Conservation (phyloP, 2,888 invertebrate species). For the Holacanthella duospinosa region DNA sequence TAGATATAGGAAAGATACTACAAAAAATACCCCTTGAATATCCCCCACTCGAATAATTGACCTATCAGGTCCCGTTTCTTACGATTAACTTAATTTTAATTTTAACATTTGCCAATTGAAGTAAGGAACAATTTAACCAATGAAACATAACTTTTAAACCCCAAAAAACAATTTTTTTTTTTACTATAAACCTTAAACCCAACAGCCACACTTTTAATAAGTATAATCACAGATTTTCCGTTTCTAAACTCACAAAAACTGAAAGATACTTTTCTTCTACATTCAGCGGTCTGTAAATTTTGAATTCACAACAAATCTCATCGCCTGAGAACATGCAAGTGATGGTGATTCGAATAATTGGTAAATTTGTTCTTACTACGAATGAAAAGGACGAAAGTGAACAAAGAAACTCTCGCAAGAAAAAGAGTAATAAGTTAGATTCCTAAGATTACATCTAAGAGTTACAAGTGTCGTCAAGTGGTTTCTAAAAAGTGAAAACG, state of each 20-base stretch:
- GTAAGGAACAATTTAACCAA: too few relatives aligned
- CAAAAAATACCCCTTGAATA: too few relatives aligned
- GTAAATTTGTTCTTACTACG: not conserved
- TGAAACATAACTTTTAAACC: too few relatives aligned
- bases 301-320: not conserved
- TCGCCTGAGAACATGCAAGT: not conserved
- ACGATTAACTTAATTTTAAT: too few relatives aligned
- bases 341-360: not conserved
- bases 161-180: too few relatives aligned
- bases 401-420: not conserved
- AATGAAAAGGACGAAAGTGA: not conserved
- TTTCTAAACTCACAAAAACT: not conserved
- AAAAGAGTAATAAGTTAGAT: not conserved
- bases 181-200: not conserved
- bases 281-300: too few relatives aligned
- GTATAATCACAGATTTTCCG: conserved; percentile 1
- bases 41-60: too few relatives aligned
- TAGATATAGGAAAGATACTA: too few relatives aligned
- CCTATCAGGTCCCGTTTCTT: too few relatives aligned
- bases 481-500: not conserved
- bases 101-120: too few relatives aligned
- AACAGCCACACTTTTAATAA: not conserved
- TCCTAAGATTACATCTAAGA: not conserved
- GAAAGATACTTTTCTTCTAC: not conserved
- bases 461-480: not conserved